Conservation (phyloP, 2,888 invertebrate species). For the Xylota segnis region DNA sequence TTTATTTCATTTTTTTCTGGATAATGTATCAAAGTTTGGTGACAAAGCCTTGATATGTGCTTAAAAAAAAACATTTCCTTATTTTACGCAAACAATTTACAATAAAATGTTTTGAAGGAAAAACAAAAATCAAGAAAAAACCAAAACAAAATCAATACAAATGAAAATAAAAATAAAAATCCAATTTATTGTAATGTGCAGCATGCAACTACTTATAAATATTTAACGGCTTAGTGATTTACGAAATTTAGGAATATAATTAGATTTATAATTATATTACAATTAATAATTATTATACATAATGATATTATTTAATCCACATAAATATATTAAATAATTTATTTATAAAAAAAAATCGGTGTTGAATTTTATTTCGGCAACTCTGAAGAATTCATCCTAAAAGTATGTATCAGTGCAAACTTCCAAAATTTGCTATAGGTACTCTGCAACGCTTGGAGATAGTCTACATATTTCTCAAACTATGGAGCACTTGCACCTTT, state of each 20-base stretch:
- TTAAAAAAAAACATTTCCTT: background rate
- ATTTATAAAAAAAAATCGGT: slow-evolving; percentile 50
- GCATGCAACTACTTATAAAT: slow-evolving; percentile 36
- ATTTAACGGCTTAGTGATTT: slow-evolving; percentile 66
- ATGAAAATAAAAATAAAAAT: slow-evolving; percentile 11
- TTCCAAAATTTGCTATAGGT: no score
- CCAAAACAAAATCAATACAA: background rate
- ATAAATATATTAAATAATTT: slow-evolving; percentile 64
- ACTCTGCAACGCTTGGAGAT: no score
- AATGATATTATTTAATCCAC: slow-evolving; percentile 64
- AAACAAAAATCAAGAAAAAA: no score
- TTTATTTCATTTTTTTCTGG: slow-evolving; percentile 17
- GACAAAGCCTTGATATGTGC: background rate
- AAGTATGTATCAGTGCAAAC: no score
- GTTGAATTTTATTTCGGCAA: background rate
- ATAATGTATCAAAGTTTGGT: slow-evolving; percentile 12
- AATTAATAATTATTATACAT: slow-evolving; percentile 64
- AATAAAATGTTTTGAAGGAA: slow-evolving; percentile 8
- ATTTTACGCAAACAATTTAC: slow-evolving; percentile 27
- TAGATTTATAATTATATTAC: slow-evolving; percentile 58
- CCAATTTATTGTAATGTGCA: slow-evolving; percentile 44
- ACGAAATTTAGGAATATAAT: slow-evolving; percentile 55
- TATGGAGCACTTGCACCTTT: no score
- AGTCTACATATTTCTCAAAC: no score
- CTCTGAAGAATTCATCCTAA: background rate